These are phyloP conservation scores for Presbytis comata DNA, from an alignment of 2,797 vertebrate species.

Conservation along the genomic window DNA sequence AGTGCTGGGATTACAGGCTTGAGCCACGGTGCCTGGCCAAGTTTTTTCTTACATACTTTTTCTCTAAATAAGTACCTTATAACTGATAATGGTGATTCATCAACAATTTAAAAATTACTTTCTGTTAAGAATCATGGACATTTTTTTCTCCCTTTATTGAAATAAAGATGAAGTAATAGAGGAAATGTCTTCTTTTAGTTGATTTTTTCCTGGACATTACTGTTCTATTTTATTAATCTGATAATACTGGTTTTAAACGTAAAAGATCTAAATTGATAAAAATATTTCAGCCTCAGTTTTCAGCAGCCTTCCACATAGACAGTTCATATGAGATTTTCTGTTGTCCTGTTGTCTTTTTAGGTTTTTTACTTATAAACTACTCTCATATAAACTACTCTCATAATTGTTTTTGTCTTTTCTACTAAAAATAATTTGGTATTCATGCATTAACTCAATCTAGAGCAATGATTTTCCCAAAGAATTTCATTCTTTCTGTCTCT, in stretches of 20 bases:
- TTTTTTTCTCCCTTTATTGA: background rate
- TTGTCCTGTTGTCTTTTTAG: background rate
- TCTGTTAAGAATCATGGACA: background rate
- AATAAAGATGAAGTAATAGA: background rate
- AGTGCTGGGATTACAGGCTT: background rate
- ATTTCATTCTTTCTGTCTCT: slow-evolving; percentile 42
- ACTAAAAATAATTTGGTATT: slow-evolving; percentile 30
- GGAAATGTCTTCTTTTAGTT: slow-evolving; percentile 12
- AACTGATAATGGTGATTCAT: background rate
- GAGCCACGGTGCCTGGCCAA: background rate
- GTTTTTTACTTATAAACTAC: slow-evolving; percentile 29
- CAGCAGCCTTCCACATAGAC: background rate
- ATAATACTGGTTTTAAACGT: background rate
- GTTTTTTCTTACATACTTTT: background rate
- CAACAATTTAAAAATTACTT: background rate
- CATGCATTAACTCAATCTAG: background rate
- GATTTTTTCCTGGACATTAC: background rate
- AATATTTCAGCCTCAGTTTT: slow-evolving; percentile 12
- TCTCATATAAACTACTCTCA: background rate
- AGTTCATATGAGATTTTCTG: background rate
- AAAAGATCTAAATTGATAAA: slow-evolving; percentile 32
- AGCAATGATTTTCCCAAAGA: slow-evolving; percentile 9
- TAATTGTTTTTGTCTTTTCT: slow-evolving; percentile 33
- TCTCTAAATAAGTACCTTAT: background rate
- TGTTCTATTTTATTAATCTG: background rate